Percentiles rank a stretch among this genome's conserved stretches.
Evolutionary conservation across 2,797 vertebrate species (phyloP).

Genomic region (Danio choprae): DNA sequence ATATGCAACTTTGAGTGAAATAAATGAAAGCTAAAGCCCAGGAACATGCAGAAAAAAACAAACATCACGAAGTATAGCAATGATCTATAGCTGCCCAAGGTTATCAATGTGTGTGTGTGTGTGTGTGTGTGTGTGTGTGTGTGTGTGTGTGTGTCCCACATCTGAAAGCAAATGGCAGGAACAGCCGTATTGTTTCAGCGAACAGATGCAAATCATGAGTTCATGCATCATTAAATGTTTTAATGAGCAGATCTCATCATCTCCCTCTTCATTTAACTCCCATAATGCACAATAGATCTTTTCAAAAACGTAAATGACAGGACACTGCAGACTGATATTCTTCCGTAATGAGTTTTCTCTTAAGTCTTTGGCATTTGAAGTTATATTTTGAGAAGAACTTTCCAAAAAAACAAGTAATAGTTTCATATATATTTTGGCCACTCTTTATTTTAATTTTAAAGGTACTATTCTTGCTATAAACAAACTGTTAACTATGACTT

Average conservation of each 20-base stretch:
- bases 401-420: not conserved
- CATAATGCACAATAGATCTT: constrained; percentile 30
- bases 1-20: constrained; percentile 21
- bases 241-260: constrained; percentile 41
- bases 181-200: constrained; percentile 2
- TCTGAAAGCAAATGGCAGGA: constrained; percentile 13
- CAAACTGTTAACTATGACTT: no score
- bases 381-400: not conserved
- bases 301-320: constrained; percentile 16
- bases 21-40: constrained; percentile 14
- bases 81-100: constrained; percentile 12
- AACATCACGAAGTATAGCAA: constrained; percentile 2
- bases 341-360: not conserved
- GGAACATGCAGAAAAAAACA: not conserved
- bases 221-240: constrained; percentile 46
- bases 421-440: no score
- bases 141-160: not conserved
- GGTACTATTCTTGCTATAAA: no score
- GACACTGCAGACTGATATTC: constrained; percentile 7
- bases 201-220: constrained; percentile 40
- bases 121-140: not conserved
- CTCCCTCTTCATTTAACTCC: constrained; percentile 38
- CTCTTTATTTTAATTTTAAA: no score
- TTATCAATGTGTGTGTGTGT: constrained; percentile 5
- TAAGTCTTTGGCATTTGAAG: not conserved